Base-by-base conservation (phyloP, 1,140 invertebrate species). In the Phenacoccus solenopsis region DNA sequence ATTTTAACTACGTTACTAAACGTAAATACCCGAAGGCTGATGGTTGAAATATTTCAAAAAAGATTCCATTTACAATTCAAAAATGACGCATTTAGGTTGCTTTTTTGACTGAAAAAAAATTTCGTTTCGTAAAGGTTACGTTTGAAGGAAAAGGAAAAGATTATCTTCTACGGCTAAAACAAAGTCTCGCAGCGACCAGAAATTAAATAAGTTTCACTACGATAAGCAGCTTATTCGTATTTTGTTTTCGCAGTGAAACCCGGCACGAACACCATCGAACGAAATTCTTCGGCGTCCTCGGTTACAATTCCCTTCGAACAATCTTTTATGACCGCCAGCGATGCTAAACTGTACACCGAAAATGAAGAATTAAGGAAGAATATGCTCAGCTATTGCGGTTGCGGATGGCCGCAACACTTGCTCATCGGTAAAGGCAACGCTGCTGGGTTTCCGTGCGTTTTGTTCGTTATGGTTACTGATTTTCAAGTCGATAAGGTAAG, bases 381-480 rank as follows among this genome's bases (percentile, higher is more conserved):
- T 70, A 74, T 78, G 69, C 80, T 79, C 13, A 74, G 16, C 3
- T 90, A 88, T 82, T 93, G 91, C 78, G 90, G 90, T 30, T 93
- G 90, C 77, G 91, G 91, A 67, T 93, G 90, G 90, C 91, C 91
- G 0, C 85, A 91, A 61, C 89, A 94, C 76, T 86, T 93, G 86
- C 81, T 94, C 0, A 76, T 91, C 27, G 87, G 90, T 0, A 89
- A 87, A 78, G 91, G 91, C 21, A 85, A 78, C 1, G 76, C 81
- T 1, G 82, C 84, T 71, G 91, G 90, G 20, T 85, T 85, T 76
- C 77, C 79, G 0, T 86, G 86, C 75, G 84, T 89, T 69, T 76
- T 93, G 4, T 93, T 92, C 76, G 86, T 87, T 49, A 93, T 93
- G 89, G 80, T 92, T 13, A 89, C 90, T 22, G 86, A 93, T 78